phyloP scores from a whole-genome alignment of 2,888 invertebrate species.

The Alentia gelatinosa region DNA sequence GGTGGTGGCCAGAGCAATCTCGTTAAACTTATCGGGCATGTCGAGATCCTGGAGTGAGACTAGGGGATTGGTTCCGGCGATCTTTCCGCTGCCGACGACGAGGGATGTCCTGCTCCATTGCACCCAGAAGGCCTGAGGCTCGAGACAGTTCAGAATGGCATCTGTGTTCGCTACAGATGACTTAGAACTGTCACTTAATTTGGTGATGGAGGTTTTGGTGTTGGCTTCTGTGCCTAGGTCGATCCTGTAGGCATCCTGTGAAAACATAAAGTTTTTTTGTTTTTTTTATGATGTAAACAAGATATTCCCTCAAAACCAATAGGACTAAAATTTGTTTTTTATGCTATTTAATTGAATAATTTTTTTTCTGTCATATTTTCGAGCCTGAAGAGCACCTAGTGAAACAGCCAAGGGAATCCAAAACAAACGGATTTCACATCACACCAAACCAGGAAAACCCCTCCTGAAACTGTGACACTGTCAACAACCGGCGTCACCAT shows the following conservation, averaged over 20 bases:
- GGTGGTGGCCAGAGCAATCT: neutral
- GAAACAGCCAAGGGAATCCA: no score
- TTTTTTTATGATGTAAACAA: no score
- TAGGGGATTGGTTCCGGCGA: neutral
- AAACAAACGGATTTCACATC: no score
- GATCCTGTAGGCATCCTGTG: neutral
- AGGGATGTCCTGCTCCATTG: neutral
- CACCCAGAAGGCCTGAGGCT: neutral
- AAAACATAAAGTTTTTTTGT: neutral
- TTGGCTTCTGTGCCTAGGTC: neutral
- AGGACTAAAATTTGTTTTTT: no score
- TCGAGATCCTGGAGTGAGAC: neutral
- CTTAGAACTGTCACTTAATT: neutral
- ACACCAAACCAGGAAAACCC: no score
- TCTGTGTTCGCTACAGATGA: neutral
- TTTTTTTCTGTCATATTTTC: no score
- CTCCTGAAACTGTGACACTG: no score
- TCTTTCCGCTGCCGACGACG: neutral
- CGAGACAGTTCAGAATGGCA: neutral
- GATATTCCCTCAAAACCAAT: no score
- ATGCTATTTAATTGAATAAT: no score
- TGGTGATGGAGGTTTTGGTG: neutral
- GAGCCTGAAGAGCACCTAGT: no score
- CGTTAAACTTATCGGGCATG: slow-evolving; percentile 8
- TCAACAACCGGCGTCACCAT: no score